Percentiles rank a stretch among this genome's conserved stretches.
phyloP scores from a whole-genome alignment of 2,113 vertebrate species.

The Lethenteron camtschaticum region DNA sequence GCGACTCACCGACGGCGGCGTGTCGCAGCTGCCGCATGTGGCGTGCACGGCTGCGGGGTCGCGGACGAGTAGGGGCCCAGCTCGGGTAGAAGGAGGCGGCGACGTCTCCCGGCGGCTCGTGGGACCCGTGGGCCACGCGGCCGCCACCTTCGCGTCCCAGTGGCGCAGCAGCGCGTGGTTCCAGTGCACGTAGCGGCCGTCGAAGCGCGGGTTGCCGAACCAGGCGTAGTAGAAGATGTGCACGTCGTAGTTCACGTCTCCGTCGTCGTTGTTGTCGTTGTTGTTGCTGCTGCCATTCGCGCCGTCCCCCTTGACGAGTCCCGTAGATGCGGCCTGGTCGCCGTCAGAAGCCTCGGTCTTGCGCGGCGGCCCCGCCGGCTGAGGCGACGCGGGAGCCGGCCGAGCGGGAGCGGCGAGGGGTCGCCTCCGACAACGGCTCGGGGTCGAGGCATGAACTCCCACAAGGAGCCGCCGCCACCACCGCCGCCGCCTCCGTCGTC shows the following conservation, averaged over 20 bases:
- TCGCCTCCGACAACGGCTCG: too few relatives aligned
- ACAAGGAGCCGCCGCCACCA: too few relatives aligned
- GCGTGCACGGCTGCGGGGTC: constrained; percentile 57
- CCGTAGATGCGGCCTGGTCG: too few relatives aligned
- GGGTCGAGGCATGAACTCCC: too few relatives aligned
- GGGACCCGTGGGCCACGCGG: constrained; percentile 48
- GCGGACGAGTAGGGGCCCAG: constrained; percentile 76
- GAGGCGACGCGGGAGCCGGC: too few relatives aligned
- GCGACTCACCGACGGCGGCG: constrained; percentile 56
- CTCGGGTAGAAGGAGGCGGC: constrained; percentile 71
- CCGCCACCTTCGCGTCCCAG: constrained; percentile 67
- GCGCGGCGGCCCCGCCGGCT: too few relatives aligned
- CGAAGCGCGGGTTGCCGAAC: constrained; percentile 71
- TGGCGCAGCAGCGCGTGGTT: constrained; percentile 60
- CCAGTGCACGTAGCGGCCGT: constrained; percentile 91
- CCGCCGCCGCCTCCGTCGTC: too few relatives aligned
- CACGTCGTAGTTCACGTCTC: constrained; percentile 40
- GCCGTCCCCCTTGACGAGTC: too few relatives aligned
- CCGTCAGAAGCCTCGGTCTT: too few relatives aligned
- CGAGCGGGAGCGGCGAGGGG: too few relatives aligned
- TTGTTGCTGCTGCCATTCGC: too few relatives aligned
- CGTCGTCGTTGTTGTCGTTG: too few relatives aligned
- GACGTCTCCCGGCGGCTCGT: constrained; percentile 69
- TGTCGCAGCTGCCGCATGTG: constrained; percentile 76
- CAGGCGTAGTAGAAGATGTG: constrained; percentile 82